These are phyloP conservation scores for Fulica atra DNA, from an alignment of 2,113 vertebrate genomes.

Conservation along the genomic window DNA sequence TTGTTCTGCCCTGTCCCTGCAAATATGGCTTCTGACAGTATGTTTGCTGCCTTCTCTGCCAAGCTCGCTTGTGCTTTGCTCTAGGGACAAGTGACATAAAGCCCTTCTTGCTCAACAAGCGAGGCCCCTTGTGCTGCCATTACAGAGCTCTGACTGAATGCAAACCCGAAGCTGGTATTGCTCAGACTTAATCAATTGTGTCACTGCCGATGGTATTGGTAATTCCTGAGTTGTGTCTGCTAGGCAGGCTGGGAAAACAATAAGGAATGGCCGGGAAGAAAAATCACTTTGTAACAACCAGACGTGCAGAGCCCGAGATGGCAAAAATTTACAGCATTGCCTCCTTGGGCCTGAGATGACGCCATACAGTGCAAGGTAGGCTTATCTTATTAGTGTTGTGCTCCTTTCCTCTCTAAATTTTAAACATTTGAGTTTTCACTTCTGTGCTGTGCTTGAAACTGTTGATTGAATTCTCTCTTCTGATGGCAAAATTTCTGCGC, in stretches of 20 bases:
- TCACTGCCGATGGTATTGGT: background rate
- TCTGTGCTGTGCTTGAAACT: background rate
- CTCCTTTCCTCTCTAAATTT: background rate
- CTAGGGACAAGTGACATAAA: constrained; percentile 41
- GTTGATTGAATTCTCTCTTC: background rate
- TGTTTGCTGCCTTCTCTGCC: constrained; percentile 10
- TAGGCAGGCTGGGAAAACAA: background rate
- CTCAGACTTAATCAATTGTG: constrained; percentile 46
- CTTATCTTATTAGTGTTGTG: background rate
- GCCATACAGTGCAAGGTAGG: background rate
- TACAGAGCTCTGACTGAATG: constrained; percentile 16
- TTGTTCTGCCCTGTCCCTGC: background rate
- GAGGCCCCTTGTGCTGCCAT: constrained; percentile 14
- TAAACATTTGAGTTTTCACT: background rate
- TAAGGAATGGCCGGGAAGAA: constrained; percentile 1
- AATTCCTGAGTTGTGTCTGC: constrained; percentile 13
- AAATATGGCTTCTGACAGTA: constrained; percentile 57
- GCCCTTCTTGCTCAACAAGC: constrained; percentile 22
- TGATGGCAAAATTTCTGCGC: background rate
- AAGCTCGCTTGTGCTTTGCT: constrained; percentile 34
- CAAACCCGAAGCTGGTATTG: constrained; percentile 36
- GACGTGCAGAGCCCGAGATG: background rate
- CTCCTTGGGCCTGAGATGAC: background rate
- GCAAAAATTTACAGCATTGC: background rate
- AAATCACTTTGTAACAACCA: background rate